These are phyloP conservation scores for Galeruca laticollis DNA, from an alignment of 2,888 invertebrate species.

Conservation along the genomic window DNA sequence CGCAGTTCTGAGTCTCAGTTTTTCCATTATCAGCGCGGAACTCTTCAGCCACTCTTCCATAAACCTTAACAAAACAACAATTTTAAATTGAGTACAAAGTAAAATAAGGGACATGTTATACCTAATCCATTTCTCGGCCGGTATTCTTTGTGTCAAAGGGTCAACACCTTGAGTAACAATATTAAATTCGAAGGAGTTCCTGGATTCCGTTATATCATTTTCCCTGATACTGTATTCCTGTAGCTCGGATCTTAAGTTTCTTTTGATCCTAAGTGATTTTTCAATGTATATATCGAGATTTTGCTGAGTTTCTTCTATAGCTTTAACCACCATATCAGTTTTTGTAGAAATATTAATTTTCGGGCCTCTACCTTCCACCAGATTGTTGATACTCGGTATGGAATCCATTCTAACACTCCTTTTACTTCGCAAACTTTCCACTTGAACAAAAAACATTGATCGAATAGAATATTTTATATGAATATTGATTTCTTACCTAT, in stretches of 20 bases:
- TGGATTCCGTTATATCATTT: constrained; percentile 68
- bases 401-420: constrained; percentile 18
- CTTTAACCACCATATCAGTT: constrained; percentile 54
- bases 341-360: constrained; percentile 52
- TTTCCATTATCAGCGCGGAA: constrained; percentile 71
- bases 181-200: constrained; percentile 68
- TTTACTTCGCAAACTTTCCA: constrained; percentile 5
- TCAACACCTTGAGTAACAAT: constrained; percentile 66
- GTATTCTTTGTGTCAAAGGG: constrained; percentile 72
- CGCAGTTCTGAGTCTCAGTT: constrained; percentile 71
- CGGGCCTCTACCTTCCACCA: constrained; percentile 45
- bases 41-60: constrained; percentile 74
- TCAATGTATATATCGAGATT: constrained; percentile 46
- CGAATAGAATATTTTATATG: background rate
- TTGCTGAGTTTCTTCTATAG: constrained; percentile 53
- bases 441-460: background rate
- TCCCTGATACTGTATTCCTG: constrained; percentile 71
- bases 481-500: background rate
- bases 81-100: background rate
- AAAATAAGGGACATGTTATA: too few species aligned
- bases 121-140: constrained; percentile 69
- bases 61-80: constrained; percentile 64
- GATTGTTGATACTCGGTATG: constrained; percentile 23
- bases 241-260: constrained; percentile 51
- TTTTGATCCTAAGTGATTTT: constrained; percentile 47